A percentile compares a stretch with the other conserved stretches of the same genome.
phyloP scores from a whole-genome alignment of 2,797 vertebrate species.

The Acanthurus lineatus region DNA sequence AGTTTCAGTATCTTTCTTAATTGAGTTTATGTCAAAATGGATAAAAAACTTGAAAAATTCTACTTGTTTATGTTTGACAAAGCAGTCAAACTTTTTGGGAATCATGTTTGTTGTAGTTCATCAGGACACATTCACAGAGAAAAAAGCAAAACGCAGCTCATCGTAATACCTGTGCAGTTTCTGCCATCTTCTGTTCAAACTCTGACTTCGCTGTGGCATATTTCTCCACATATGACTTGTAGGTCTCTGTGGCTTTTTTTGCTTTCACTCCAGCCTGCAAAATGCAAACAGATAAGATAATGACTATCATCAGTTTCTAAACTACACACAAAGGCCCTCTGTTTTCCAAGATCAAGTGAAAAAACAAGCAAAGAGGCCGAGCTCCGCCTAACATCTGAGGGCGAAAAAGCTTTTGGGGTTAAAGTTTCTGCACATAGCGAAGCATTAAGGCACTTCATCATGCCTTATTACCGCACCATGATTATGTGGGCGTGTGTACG shows the following conservation, averaged over 20 bases:
- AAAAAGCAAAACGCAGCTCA: too few species aligned
- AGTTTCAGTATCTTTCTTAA: too few species aligned
- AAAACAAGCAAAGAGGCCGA: not conserved
- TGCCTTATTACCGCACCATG: slow-evolving; percentile 54
- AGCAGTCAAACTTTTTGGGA: too few species aligned
- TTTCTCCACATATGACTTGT: slow-evolving; percentile 95
- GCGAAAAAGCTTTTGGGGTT: slow-evolving; percentile 30
- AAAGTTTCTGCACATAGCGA: slow-evolving; percentile 29
- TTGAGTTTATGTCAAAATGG: too few species aligned
- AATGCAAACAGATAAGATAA: slow-evolving; percentile 50
- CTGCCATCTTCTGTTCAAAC: slow-evolving; percentile 98
- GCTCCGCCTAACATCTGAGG: slow-evolving; percentile 40
- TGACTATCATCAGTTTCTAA: slow-evolving; percentile 23
- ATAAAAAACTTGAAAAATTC: too few species aligned
- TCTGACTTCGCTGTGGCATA: slow-evolving; percentile 94
- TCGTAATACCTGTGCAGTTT: slow-evolving; percentile 92
- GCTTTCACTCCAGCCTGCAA: slow-evolving; percentile 93
- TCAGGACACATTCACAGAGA: not conserved
- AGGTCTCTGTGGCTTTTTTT: slow-evolving; percentile 97
- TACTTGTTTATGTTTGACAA: too few species aligned
- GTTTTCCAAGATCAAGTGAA: slow-evolving; percentile 44
- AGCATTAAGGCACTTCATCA: slow-evolving; percentile 57
- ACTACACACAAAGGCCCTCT: slow-evolving; percentile 43
- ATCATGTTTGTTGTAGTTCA: not conserved
- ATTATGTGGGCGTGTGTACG: slow-evolving; percentile 37